phyloP scores from a whole-genome alignment of 2,888 invertebrate genomes.

The Eledona agricola region DNA sequence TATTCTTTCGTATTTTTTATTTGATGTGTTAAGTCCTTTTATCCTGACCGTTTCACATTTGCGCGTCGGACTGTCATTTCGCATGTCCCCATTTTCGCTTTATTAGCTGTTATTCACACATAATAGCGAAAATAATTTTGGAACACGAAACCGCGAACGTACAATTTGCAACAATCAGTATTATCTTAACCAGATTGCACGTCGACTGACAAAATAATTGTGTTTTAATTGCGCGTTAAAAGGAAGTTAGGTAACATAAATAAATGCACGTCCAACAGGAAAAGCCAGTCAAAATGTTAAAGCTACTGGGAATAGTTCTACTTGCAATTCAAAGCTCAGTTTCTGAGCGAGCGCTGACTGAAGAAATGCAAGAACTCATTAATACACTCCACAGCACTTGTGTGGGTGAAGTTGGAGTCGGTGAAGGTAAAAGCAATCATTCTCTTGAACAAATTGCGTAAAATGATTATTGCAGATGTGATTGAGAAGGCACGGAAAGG shows the following conservation, averaged over 20 bases:
- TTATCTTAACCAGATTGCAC: neutral
- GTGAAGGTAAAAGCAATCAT: slow-evolving; percentile 54
- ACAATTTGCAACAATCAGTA: no score
- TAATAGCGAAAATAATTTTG: no score
- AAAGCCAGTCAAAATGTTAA: slow-evolving; percentile 8
- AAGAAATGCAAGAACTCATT: slow-evolving; percentile 57
- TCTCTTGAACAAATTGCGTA: neutral
- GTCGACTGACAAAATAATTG: neutral
- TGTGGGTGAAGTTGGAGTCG: slow-evolving; percentile 57
- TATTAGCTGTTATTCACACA: no score
- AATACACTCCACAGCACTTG: slow-evolving; percentile 58
- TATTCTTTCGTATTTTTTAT: no score
- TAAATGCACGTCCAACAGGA: neutral
- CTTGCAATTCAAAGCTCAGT: neutral
- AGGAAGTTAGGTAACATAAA: slow-evolving; percentile 4
- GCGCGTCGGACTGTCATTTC: no score
- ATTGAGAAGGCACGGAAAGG: slow-evolving; percentile 53
- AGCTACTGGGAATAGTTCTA: neutral
- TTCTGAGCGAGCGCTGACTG: slow-evolving; percentile 44
- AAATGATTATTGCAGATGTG: slow-evolving; percentile 43
- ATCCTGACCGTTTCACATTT: no score
- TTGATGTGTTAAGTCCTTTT: no score
- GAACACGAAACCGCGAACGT: no score
- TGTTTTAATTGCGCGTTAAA: slow-evolving; percentile 2
- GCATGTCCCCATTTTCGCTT: no score